These are phyloP conservation scores for Gasterosteus aculeatus DNA, from an alignment of 2,113 vertebrate species.

Conservation along the genomic window DNA sequence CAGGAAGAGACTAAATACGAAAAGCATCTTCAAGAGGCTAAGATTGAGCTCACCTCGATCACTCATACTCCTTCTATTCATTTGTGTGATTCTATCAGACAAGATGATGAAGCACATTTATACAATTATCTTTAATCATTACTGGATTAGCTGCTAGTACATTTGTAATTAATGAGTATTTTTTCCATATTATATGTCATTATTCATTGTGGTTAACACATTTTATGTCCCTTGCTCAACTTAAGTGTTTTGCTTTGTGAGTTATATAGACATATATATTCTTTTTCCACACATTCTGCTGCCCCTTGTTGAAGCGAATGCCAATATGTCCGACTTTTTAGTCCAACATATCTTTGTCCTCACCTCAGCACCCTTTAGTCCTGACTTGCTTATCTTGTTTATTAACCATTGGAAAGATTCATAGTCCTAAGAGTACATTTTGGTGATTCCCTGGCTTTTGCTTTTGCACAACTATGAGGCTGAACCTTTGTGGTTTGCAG, in stretches of 20 bases:
- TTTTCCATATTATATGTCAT: neutral
- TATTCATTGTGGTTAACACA: neutral
- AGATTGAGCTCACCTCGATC: constrained; percentile 45
- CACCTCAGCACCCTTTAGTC: neutral
- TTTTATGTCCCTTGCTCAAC: neutral
- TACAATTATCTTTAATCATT: constrained; percentile 38
- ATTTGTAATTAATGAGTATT: neutral
- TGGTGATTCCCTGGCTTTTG: neutral
- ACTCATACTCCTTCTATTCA: constrained; percentile 27
- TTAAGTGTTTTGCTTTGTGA: neutral
- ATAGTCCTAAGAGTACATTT: neutral
- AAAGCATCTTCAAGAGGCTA: constrained; percentile 47
- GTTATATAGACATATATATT: neutral
- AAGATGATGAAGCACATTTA: constrained; percentile 35
- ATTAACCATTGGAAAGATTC: neutral
- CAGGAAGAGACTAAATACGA: constrained; percentile 41
- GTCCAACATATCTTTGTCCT: no score
- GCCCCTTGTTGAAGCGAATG: neutral
- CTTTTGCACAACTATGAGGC: neutral
- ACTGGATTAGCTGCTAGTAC: neutral
- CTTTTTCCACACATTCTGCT: neutral
- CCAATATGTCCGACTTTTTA: neutral
- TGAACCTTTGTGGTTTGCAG: neutral
- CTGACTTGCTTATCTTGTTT: neutral
- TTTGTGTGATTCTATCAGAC: constrained; percentile 9